Base-by-base conservation (phyloP, 2,888 invertebrate species). In the Morpho helenor region DNA sequence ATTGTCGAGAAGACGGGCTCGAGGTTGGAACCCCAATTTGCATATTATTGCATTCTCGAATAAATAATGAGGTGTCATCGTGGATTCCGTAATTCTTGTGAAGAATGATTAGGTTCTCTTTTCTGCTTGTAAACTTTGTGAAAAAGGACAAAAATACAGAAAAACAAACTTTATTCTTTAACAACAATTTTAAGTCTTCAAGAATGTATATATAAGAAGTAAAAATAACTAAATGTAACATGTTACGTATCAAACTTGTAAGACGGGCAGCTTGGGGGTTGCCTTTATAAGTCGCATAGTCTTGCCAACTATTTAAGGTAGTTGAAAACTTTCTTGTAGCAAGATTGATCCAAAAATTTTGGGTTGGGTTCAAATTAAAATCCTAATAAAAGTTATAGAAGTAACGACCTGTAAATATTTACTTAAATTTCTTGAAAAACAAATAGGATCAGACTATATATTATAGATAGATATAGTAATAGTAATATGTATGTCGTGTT, bases 41-140 rank as follows among this genome's bases (percentile, higher is more conserved):
- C 72, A 72, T 72, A 68, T 67, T 68, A 72, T 71, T 72, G 70
- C 70, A 71, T 66, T 68, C 66, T 55, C 62, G 49, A 10, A 60
- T 61, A 65, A 67, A 65, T 69, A 71, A 70, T 67, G 68, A 68
- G 66, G 70, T 68, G 66, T 67, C 66, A 64, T 56, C 45, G 40
- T 56, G 48, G 59, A 63, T 53, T 52, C 52, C 49, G 43, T 52
- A 46, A 52, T 45, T 42, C 49, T 44, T 42, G 10, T 8, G 43
- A 52, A 52, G 52, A 51, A 44, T 61, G 61, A 59, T 59, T 59
- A 53, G 50, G 55, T 44, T 42, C 57, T 45, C 45, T 47, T 53
- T 56, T 8, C 10, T 40, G 23, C 31, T 49, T 56, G 45, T 22
- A 45, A 44, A 42, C 16, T 39, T 56, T 31, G 31, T 31, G 31